A percentile compares a stretch with the other conserved stretches of the same genome.
These are phyloP conservation scores for Dallia pectoralis DNA, from an alignment of 2,797 vertebrate species.

Conservation along the genomic window DNA sequence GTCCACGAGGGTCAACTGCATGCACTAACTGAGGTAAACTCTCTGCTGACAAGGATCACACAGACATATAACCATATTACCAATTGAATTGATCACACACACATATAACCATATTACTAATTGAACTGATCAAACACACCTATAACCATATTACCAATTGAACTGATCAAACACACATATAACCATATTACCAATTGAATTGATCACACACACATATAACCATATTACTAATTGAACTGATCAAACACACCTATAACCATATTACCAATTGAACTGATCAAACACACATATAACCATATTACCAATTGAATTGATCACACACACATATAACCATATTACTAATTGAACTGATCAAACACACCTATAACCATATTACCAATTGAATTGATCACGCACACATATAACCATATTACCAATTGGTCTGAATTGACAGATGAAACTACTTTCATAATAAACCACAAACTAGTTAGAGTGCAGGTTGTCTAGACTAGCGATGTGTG, in stretches of 20 bases:
- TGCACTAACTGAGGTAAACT: conserved; percentile 91
- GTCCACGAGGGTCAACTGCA: conserved; percentile 97
- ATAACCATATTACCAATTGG: no score
- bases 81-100: conserved; percentile 84
- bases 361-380: background rate
- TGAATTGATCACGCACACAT: no score
- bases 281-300: background rate
- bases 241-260: no score
- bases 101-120: conserved; percentile 76
- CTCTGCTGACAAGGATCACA: background rate
- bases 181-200: no score
- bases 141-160: background rate
- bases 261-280: no score
- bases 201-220: no score
- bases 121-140: background rate
- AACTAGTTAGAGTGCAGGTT: no score
- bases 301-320: conserved; percentile 82
- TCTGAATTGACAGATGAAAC: no score
- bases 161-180: background rate
- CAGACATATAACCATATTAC: background rate
- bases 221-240: no score
- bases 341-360: background rate
- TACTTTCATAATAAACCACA: no score
- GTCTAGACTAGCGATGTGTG: no score
- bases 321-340: conserved; percentile 78